A percentile compares a stretch with the other conserved stretches of the same genome.
phyloP scores from a whole-genome alignment of 2,888 invertebrate species.

The Laspeyria flexula region DNA sequence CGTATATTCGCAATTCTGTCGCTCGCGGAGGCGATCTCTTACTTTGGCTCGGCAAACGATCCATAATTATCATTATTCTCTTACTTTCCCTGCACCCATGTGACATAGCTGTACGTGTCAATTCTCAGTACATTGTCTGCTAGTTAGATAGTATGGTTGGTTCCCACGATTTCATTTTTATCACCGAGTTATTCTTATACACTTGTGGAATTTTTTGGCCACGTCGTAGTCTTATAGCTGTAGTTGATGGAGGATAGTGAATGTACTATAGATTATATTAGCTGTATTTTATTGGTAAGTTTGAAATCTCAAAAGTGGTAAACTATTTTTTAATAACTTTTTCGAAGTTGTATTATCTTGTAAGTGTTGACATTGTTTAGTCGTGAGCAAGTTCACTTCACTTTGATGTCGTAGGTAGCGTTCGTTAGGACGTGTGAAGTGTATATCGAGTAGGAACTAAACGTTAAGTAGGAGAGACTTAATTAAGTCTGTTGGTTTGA shows the following conservation, averaged over 20 bases:
- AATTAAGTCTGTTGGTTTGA: neutral
- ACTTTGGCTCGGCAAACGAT: neutral
- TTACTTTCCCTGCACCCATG: neutral
- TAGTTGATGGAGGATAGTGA: slow-evolving; percentile 24
- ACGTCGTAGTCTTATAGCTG: slow-evolving; percentile 36
- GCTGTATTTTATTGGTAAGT: slow-evolving; percentile 37
- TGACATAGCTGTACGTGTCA: neutral
- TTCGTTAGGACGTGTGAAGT: neutral
- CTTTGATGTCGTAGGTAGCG: slow-evolving; percentile 16
- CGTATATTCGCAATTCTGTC: too few species aligned
- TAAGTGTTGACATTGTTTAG: slow-evolving; percentile 44
- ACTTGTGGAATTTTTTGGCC: slow-evolving; percentile 44
- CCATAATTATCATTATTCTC: neutral
- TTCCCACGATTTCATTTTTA: slow-evolving; percentile 12
- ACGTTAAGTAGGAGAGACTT: slow-evolving; percentile 1
- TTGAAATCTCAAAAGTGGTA: slow-evolving; percentile 55
- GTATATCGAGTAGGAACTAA: neutral
- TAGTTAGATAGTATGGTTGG: neutral
- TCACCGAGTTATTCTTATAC: slow-evolving; percentile 42
- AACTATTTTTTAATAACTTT: slow-evolving; percentile 62
- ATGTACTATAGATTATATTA: slow-evolving; percentile 34
- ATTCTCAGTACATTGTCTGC: neutral
- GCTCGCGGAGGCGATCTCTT: too few species aligned
- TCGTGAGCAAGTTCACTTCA: slow-evolving; percentile 2
- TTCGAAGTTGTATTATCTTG: slow-evolving; percentile 51